phyloP scores from a whole-genome alignment of 1,140 invertebrate genomes.

The Lepidurus arcticus region DNA sequence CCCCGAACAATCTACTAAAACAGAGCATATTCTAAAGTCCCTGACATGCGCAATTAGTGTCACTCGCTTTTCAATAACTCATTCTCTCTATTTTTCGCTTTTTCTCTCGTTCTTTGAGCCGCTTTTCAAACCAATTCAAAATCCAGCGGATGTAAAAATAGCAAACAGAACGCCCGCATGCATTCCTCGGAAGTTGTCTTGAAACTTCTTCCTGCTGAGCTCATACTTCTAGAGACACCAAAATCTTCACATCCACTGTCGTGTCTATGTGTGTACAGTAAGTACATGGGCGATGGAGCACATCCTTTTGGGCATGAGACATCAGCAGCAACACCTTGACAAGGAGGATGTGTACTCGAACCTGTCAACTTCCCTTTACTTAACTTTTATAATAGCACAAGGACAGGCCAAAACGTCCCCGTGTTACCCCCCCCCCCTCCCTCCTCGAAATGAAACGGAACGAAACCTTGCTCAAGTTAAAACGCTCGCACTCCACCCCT shows the following conservation, averaged over 20 bases:
- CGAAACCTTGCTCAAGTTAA: too few relatives aligned
- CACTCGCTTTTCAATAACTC: too few relatives aligned
- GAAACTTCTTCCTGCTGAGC: not conserved
- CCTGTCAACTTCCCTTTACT: not conserved
- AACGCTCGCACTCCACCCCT: not conserved
- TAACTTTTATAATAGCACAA: not conserved
- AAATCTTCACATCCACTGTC: not conserved
- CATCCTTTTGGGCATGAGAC: not conserved
- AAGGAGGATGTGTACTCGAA: conserved; percentile 9
- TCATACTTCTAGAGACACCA: not conserved
- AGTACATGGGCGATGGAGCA: not conserved
- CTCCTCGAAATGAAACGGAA: too few relatives aligned
- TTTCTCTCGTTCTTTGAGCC: too few relatives aligned
- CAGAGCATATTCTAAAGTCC: too few relatives aligned
- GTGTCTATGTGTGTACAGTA: not conserved
- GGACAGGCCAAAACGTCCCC: too few relatives aligned
- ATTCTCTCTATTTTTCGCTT: too few relatives aligned
- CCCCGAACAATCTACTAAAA: too few relatives aligned
- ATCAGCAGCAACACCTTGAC: not conserved
- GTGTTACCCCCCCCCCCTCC: too few relatives aligned
- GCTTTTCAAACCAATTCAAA: not conserved
- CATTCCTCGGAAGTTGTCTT: conserved; percentile 9
- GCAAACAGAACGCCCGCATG: not conserved
- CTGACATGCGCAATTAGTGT: too few relatives aligned
- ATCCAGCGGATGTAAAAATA: not conserved